These are phyloP conservation scores for Ostrea denselamellosa DNA, from an alignment of 1,140 invertebrate species.

Conservation along the genomic window DNA sequence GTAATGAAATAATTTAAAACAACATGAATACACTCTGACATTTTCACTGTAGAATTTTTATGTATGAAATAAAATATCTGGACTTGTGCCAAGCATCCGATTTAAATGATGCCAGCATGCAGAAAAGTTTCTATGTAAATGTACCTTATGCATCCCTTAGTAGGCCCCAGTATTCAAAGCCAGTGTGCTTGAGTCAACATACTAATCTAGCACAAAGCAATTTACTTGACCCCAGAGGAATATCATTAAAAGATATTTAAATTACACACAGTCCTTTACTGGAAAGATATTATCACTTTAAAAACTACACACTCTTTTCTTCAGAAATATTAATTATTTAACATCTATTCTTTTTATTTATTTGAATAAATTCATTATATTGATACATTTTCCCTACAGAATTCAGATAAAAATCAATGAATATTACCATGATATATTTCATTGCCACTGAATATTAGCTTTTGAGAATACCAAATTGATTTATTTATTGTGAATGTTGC, in stretches of 20 bases:
- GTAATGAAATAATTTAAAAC: conserved; percentile 22
- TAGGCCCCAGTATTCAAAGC: conserved; percentile 3
- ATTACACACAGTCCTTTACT: conserved; percentile 29
- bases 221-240: conserved; percentile 33
- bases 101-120: conserved; percentile 35
- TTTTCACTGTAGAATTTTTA: conserved; percentile 33
- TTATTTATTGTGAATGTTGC: not conserved
- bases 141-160: not conserved
- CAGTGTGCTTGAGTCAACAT: conserved; percentile 40
- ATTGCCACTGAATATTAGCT: conserved; percentile 1
- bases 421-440: conserved; percentile 6
- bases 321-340: not conserved
- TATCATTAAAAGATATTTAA: conserved; percentile 42
- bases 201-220: conserved; percentile 43
- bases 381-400: not conserved
- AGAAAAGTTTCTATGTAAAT: not conserved
- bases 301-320: conserved; percentile 6
- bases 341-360: not conserved
- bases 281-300: conserved; percentile 15
- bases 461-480: not conserved
- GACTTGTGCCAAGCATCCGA: conserved; percentile 20
- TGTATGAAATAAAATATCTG: conserved; percentile 22
- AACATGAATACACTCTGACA: conserved; percentile 2
- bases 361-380: not conserved
- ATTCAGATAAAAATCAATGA: conserved; percentile 19